A percentile compares a stretch with the other conserved stretches of the same genome.
Conservation (phyloP, 1,140 invertebrate genomes). For the Chionoecetes opilio region DNA sequence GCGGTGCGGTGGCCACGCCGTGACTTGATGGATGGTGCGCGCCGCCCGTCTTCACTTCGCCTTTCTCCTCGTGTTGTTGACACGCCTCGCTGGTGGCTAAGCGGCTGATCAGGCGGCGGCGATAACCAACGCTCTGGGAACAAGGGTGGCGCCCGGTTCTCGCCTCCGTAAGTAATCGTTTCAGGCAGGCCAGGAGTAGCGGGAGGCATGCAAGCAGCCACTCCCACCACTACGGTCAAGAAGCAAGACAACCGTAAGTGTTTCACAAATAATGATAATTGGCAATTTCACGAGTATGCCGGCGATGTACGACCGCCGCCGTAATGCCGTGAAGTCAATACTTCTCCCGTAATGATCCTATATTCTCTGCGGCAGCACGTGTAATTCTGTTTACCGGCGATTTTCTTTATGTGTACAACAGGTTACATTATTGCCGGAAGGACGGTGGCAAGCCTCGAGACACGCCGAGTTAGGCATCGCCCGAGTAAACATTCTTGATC, state of each 20-base stretch:
- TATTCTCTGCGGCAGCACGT: background rate
- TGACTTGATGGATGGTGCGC: background rate
- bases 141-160: background rate
- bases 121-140: background rate
- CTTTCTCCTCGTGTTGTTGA: background rate
- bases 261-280: slow-evolving; percentile 65
- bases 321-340: slow-evolving; percentile 39
- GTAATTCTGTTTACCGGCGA: slow-evolving; percentile 66
- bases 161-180: background rate
- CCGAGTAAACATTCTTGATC: slow-evolving; percentile 60
- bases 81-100: background rate
- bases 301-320: background rate
- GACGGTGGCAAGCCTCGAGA: background rate
- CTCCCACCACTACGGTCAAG: too few relatives aligned
- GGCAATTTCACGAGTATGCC: slow-evolving; percentile 21
- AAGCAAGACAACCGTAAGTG: slow-evolving; percentile 50
- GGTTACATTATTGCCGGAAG: slow-evolving; percentile 49
- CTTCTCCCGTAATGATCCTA: slow-evolving; percentile 42
- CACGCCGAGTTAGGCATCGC: slow-evolving; percentile 55
- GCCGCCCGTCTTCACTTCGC: background rate
- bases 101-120: background rate
- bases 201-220: too few relatives aligned
- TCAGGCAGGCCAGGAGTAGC: background rate
- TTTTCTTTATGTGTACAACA: slow-evolving; percentile 61
- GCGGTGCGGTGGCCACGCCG: background rate